Evolutionary conservation across 92 coral and sea anemone species (phyloP), one percentile per base, ranked within the genome.

Genomic region (Chrysogorgia sp.): DNA sequence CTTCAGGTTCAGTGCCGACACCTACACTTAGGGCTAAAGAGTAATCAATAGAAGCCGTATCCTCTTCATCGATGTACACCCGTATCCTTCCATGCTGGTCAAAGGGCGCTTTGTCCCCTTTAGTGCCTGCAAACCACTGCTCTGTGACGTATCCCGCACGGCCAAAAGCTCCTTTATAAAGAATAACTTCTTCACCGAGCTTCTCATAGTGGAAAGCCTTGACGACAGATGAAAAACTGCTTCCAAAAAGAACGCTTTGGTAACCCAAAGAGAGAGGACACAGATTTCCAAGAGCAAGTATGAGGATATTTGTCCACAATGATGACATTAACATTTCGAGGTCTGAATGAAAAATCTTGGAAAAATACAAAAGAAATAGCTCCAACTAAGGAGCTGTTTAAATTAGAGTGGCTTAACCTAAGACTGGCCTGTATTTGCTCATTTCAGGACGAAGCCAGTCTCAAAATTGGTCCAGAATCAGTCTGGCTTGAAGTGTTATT

Each of bases 61-160:
- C 12, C 55, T 83, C 87, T 24, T 24, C 62, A 40, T 83, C 87
- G 30, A 83, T 75, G 49, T 83, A 83, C 23, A 75, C 47, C 71
- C 87, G 63, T 40, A 83, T 55, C 31, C 82, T 75, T 34, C 62
- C 67, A 35, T 76, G 10, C 20, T 66, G 6, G 25, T 69, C 41
- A 0, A 69, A 69, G 12, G 76, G 76, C 15, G 59, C 76, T 26
- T 59, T 22, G 35, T 34, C 50, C 19, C 25, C 34, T 0, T 1
- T 0, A 3, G 10, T 22, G 8, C 87, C 75, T 1, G 87, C 66
- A 23, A 76, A 83, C 87, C 87, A 83, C 30, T 83, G 87, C 76
- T 83, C 87, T 10, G 87, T 83, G 0, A 83, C 58, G 26, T 75
- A 80, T 25, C 87, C 87, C 15, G 55, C 76, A 21, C 66, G 61